Percentiles rank a stretch among this genome's conserved stretches.
These are phyloP conservation scores for Propithecus deckenii DNA, from an alignment of 2,797 vertebrate genomes.

Conservation along the genomic window DNA sequence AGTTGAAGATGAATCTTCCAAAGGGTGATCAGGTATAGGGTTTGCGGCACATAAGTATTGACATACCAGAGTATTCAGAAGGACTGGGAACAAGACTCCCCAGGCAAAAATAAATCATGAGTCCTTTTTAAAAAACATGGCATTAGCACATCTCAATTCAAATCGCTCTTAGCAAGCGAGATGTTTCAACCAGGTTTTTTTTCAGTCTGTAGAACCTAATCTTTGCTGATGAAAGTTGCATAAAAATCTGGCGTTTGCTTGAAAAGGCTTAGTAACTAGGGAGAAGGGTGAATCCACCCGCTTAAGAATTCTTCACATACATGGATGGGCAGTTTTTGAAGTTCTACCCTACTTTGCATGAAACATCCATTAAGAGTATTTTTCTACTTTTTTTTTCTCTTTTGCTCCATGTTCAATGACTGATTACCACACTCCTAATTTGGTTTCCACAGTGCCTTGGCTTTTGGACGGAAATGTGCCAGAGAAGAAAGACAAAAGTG, in stretches of 20 bases:
- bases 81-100: neutral
- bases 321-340: neutral
- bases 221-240: neutral
- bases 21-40: neutral
- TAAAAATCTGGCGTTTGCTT: neutral
- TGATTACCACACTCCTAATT: neutral
- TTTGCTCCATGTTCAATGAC: neutral
- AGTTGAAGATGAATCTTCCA: neutral
- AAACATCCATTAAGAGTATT: neutral
- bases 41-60: neutral
- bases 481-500: neutral
- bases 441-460: neutral
- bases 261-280: neutral
- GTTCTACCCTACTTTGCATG: neutral
- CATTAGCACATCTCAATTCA: neutral
- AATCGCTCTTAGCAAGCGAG: neutral
- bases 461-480: neutral
- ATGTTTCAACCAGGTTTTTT: neutral
- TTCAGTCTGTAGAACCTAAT: neutral
- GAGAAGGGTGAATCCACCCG: neutral
- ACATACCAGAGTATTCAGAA: neutral
- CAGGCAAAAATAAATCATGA: no score
- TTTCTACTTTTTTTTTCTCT: neutral
- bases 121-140: neutral
- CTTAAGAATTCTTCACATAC: neutral